Evolutionary conservation across 2,797 vertebrate species (phyloP), one percentile per base, ranked within the genome.

Genomic region (Staurois parvus): DNA sequence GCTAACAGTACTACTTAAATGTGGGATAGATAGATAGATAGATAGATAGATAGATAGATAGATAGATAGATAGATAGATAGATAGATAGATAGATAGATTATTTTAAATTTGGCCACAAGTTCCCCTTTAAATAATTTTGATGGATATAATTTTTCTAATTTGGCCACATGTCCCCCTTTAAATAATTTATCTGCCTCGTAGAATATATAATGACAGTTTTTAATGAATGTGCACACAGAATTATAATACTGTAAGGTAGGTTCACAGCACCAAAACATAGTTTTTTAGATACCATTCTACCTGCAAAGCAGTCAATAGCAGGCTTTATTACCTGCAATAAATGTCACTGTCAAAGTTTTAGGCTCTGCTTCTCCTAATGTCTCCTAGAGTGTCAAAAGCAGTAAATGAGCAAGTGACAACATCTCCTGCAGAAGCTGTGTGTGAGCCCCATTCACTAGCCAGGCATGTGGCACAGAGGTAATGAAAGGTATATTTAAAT

Each of bases 351-450:
- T 84, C 83, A 77, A 17, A 59, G 68, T 70, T 72, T 84, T 59
- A 64, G 29, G 64, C 67, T 73, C 56, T 56, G 45, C 40, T 79
- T 74, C 32, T 62, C 48, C 79, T 81, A 72, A 81, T 72, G 68
- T 72, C 79, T 73, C 37, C 52, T 37, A 40, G 9, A 62, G 78
- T 80, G 84, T 85, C 68, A 80, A 81, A 85, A 66, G 72, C 84
- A 62, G 59, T 81, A 85, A 81, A 85, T 85, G 69, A 85, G 73
- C 30, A 85, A 69, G 84, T 85, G 84, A 85, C 84, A 85, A 75
- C 37, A 68, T 69, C 29, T 81, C 77, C 68, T 40, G 32, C 64
- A 19, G 74, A 40, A 77, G 28, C 32, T 64, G 42, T 42, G n/a
- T 40, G 26, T 48, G 48, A 69, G 45, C n/a, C 10, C 29, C 19